Conservation (phyloP, 2,113 vertebrate genomes). For the Melierax canorus region DNA sequence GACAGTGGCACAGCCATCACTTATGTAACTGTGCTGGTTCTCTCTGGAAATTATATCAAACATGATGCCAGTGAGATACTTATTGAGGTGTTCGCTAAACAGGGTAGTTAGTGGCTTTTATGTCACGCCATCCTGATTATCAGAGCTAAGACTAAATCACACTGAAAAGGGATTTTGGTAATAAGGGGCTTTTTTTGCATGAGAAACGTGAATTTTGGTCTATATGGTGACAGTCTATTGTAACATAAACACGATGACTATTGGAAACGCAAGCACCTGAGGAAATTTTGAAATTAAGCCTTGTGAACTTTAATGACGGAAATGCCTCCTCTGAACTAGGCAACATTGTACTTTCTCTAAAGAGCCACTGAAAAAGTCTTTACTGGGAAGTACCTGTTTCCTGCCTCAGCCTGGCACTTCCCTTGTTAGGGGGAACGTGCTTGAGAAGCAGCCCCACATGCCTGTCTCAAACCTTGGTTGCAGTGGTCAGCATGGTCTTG, state of each 20-base stretch:
- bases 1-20: background rate
- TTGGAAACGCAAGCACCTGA: background rate
- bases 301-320: background rate
- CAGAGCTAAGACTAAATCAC: background rate
- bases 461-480: background rate
- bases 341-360: background rate
- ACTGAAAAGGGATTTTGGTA: background rate
- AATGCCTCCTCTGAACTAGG: background rate
- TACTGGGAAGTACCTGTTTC: background rate
- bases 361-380: background rate
- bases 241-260: background rate
- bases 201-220: background rate
- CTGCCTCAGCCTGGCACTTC: background rate
- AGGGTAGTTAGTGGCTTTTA: background rate
- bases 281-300: background rate
- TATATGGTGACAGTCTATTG: background rate
- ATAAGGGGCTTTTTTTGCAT: background rate
- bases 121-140: background rate
- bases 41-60: background rate
- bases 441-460: background rate
- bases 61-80: background rate
- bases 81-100: background rate
- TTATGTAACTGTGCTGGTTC: background rate
- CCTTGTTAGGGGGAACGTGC: accelerated
- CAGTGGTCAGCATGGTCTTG: background rate